Evolutionary conservation across 1,140 invertebrate genomes (phyloP).

Genomic region (Calephelis virginiensis): DNA sequence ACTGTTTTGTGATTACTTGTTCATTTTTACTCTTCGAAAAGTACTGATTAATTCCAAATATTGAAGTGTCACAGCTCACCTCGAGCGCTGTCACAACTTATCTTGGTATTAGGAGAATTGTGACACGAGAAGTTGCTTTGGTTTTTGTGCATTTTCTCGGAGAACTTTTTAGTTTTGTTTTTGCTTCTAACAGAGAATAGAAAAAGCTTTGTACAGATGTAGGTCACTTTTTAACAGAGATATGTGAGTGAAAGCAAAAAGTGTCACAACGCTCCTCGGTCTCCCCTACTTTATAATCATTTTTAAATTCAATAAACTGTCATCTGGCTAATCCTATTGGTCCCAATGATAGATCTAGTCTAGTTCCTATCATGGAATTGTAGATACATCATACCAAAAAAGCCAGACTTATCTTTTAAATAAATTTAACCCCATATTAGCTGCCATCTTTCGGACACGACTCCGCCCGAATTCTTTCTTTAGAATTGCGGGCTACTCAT

Average conservation of each 20-base stretch:
- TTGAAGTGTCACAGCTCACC: slow-evolving; percentile 16
- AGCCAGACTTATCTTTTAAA: no score
- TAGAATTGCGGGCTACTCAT: no score
- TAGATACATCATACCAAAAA: no score
- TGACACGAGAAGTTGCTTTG: slow-evolving; percentile 9
- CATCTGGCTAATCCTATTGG: no score
- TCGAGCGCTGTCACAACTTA: slow-evolving; percentile 21
- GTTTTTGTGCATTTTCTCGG: slow-evolving; percentile 12
- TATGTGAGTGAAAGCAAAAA: slow-evolving; percentile 1
- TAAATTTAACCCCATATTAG: no score
- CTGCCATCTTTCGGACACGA: no score
- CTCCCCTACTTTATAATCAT: no score
- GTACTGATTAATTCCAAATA: slow-evolving; percentile 7
- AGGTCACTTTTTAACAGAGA: background rate
- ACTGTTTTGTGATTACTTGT: slow-evolving; percentile 3
- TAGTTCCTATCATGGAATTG: no score
- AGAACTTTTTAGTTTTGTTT: slow-evolving; percentile 17
- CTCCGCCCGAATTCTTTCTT: no score
- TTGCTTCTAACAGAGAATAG: slow-evolving; percentile 14
- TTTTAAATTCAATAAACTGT: no score
- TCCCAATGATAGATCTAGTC: no score
- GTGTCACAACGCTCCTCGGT: background rate
- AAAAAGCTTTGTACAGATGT: slow-evolving; percentile 11
- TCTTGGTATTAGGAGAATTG: slow-evolving; percentile 22
- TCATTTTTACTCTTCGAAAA: slow-evolving; percentile 2